Base-by-base conservation (phyloP, 2,113 vertebrate genomes). In the Oreochromis spilurus region DNA sequence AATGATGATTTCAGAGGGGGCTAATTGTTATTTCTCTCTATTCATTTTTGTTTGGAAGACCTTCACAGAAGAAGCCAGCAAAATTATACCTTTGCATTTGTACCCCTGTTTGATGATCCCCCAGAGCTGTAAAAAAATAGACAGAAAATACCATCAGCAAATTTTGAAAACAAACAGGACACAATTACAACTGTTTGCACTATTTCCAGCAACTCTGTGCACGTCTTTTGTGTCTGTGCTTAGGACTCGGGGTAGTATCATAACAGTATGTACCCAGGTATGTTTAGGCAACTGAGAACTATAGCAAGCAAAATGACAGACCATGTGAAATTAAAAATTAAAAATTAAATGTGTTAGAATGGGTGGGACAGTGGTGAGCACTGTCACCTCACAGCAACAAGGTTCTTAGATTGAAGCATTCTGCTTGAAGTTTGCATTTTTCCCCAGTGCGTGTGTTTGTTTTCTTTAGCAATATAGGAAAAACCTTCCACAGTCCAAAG, bases 81-180 rank as follows among this genome's bases (percentile, higher is more conserved):
- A 62, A 50, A 52, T 84, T 54, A 81, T 97, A 99, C 99, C 99
- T 99, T 98, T 99, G 94, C 99, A 99, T 96, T 98, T 99, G 96
- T 97, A 98, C 91, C 98, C 98, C 96, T 99, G 99, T 93, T 99
- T 99, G 96, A 99, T 99, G 95, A 99, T 98, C 81, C 99, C 98
- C 99, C 99, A 99, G 79, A 99, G 97, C 99, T 99, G 97, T 84
- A 97, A 92, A 84, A 90, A 6, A 53, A 95, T n/a, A 87, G 95
- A 91, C 79, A 45, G 83, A 75, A 75, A 31, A n/a, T 36, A 75
- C 17, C 45, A 16, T 70, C 45, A 38, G n/a, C n/a, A n/a, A 34
- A 60, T 60, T 31, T 2, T 6, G 1, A 14, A 60, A 34, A 14
- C 31, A 65, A 65, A 70, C 65, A 70, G 65, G 65, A 70, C 65